Conservation (phyloP, 2,797 vertebrate genomes). For the Spheniscus humboldti region DNA sequence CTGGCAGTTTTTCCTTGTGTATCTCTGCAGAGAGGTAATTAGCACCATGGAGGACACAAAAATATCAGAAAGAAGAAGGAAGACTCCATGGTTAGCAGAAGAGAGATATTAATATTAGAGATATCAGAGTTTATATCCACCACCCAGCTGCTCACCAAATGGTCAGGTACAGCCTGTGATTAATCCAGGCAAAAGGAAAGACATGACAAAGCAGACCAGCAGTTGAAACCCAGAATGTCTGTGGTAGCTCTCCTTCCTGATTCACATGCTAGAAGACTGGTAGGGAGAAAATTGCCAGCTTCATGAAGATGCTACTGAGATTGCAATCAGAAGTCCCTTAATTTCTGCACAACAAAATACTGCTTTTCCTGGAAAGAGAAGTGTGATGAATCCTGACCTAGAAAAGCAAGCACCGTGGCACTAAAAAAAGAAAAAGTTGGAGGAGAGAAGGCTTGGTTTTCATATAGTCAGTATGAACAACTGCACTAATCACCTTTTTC, state of each 20-base stretch:
- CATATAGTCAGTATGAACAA: not conserved
- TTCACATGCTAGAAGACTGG: not conserved
- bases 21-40: conserved; percentile 13
- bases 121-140: not conserved
- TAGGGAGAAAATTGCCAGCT: not conserved
- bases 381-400: not conserved
- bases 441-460: not conserved
- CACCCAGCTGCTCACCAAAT: not conserved
- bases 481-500: not conserved
- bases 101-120: not conserved
- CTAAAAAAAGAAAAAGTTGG: not conserved
- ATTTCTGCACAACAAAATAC: not conserved
- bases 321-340: not conserved
- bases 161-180: accelerated
- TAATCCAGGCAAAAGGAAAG: not conserved
- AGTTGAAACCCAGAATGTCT: not conserved
- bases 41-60: not conserved
- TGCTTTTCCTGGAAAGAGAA: not conserved
- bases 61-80: not conserved
- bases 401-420: not conserved
- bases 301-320: not conserved
- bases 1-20: not conserved
- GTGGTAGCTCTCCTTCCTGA: not conserved
- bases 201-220: not conserved
- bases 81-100: not conserved